Conservation (phyloP, 2,888 invertebrate genomes). For the Macaria notata region DNA sequence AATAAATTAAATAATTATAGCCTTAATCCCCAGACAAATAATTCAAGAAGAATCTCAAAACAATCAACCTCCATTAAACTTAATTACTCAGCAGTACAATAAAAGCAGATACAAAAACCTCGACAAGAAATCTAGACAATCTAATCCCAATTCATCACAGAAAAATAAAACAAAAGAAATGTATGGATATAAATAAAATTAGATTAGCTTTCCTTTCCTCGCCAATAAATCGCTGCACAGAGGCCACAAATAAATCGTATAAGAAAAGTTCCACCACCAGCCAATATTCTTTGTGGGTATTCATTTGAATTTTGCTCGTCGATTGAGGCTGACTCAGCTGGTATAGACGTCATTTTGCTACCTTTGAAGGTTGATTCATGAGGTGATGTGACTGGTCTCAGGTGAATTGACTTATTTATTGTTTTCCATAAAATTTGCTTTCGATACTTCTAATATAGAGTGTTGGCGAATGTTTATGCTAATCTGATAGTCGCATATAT, state of each 20-base stretch:
- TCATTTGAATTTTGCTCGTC: conserved; percentile 22
- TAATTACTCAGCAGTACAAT: conserved; percentile 10
- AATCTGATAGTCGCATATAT: no score
- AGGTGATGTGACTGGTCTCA: neutral
- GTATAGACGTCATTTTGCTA: conserved; percentile 17
- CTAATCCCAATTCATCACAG: conserved; percentile 18
- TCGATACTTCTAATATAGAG: no score
- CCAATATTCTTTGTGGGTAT: conserved; percentile 23
- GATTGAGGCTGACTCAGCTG: conserved; percentile 23
- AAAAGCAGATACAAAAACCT: conserved; percentile 16
- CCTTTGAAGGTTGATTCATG: conserved; percentile 18
- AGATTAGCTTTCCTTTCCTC: conserved; percentile 30
- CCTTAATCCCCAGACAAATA: neutral
- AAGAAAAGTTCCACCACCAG: conserved; percentile 34
- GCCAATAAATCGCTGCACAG: conserved; percentile 40
- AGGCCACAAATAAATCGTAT: conserved; percentile 56
- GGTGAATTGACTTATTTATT: neutral
- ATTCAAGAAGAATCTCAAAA: neutral
- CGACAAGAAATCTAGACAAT: conserved; percentile 18
- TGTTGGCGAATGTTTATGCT: no score
- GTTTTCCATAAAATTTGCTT: no score
- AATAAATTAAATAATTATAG: no score
- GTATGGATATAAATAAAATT: conserved; percentile 29
- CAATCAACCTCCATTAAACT: conserved; percentile 13
- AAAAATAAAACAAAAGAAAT: conserved; percentile 27